phyloP scores from a whole-genome alignment of 2,888 invertebrate genomes.

The Eupithecia abbreviata region DNA sequence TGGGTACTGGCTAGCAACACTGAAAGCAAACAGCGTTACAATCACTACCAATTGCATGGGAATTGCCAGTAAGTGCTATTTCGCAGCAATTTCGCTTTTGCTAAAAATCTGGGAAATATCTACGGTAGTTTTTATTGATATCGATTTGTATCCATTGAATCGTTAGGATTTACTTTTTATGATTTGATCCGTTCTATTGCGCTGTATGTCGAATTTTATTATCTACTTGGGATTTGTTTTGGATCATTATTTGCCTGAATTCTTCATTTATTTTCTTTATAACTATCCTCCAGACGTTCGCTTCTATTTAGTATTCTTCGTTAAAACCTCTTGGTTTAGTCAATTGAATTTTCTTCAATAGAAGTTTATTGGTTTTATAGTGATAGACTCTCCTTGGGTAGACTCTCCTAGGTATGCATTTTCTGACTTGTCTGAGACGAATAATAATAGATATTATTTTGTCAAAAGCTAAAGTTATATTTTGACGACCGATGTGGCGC shows the following conservation, averaged over 20 bases:
- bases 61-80: conserved; percentile 68
- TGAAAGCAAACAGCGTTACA: conserved; percentile 64
- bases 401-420: conserved; percentile 10
- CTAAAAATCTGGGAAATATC: conserved; percentile 29
- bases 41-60: conserved; percentile 67
- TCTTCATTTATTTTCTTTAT: not conserved
- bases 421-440: conserved; percentile 11
- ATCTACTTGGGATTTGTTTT: not conserved
- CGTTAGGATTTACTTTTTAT: not conserved
- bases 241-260: not conserved
- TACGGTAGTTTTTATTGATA: conserved; percentile 27
- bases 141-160: conserved; percentile 21
- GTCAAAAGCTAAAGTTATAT: not conserved
- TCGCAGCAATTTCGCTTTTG: conserved; percentile 49
- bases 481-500: no score
- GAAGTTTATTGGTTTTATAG: conserved; percentile 17
- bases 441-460: not conserved
- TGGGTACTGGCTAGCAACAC: conserved; percentile 52
- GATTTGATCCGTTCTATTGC: not conserved
- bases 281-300: not conserved
- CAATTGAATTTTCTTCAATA: conserved; percentile 12
- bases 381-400: not conserved
- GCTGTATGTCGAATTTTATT: not conserved
- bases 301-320: conserved; percentile 8
- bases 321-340: conserved; percentile 5